Percentiles rank a stretch among this genome's conserved stretches.
Conservation (phyloP, 2,888 invertebrate species). For the Panopea generosa region DNA sequence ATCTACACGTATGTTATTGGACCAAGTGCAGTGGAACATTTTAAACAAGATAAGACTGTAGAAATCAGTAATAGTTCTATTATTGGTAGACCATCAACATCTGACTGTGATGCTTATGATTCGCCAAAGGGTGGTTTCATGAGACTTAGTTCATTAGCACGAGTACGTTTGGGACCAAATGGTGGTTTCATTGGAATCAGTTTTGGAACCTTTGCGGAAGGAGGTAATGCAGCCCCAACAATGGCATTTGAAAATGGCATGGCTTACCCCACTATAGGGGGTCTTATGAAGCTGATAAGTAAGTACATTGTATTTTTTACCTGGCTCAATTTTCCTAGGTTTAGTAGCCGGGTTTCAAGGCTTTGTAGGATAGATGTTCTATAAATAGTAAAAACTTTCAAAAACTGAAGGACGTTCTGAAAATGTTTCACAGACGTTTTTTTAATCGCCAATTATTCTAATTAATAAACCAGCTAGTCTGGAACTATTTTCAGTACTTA, state of each 20-base stretch:
- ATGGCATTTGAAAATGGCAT: slow-evolving; percentile 73
- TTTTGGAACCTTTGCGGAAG: slow-evolving; percentile 68
- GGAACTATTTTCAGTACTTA: too few species aligned
- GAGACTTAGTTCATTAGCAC: slow-evolving; percentile 31
- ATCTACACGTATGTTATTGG: slow-evolving; percentile 73
- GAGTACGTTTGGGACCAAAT: slow-evolving; percentile 40
- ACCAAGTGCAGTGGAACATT: slow-evolving; percentile 68
- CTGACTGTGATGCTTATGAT: slow-evolving; percentile 73
- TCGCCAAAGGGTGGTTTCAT: slow-evolving; percentile 50
- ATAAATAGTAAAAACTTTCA: too few species aligned
- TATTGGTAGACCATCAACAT: slow-evolving; percentile 73
- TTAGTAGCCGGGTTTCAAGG: too few species aligned
- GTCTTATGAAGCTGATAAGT: slow-evolving; percentile 55
- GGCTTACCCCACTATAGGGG: slow-evolving; percentile 74
- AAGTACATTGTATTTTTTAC: too few species aligned
- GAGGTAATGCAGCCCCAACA: slow-evolving; percentile 71
- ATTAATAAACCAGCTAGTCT: too few species aligned
- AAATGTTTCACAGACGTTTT: too few species aligned
- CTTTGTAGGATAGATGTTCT: too few species aligned
- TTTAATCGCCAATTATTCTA: too few species aligned
- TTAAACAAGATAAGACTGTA: slow-evolving; percentile 62
- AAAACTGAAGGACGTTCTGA: too few species aligned
- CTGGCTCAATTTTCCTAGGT: too few species aligned
- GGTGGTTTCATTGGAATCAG: slow-evolving; percentile 67
- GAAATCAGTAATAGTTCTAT: slow-evolving; percentile 67